These are phyloP conservation scores for Merops nubicus DNA, from an alignment of 2,113 vertebrate species.

Conservation along the genomic window DNA sequence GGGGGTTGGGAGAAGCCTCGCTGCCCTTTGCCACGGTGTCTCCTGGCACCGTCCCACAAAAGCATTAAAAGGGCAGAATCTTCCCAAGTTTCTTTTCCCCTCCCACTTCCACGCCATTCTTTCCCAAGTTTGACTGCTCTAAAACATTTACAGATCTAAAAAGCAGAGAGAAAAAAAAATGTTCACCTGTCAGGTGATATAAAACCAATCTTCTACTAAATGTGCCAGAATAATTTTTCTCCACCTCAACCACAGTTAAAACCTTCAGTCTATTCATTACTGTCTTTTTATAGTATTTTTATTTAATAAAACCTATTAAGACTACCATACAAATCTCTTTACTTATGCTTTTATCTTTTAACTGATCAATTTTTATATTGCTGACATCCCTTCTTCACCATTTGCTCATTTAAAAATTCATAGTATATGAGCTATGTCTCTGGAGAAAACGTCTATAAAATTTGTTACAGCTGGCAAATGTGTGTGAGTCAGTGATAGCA, in stretches of 20 bases:
- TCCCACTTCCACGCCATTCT: background rate
- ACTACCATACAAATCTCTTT: slow-evolving; percentile 99
- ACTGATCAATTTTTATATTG: slow-evolving; percentile 99
- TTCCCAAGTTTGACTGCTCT: slow-evolving; percentile 43
- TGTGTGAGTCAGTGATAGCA: slow-evolving; percentile 84
- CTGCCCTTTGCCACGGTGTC: background rate
- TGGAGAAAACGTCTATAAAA: slow-evolving; percentile 94
- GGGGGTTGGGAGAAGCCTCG: background rate
- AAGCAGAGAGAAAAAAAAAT: slow-evolving; percentile 53
- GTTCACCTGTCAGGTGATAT: slow-evolving; percentile 77
- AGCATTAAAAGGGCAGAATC: background rate
- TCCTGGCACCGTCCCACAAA: background rate
- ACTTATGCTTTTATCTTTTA: slow-evolving; percentile 90
- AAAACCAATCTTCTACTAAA: slow-evolving; percentile 82
- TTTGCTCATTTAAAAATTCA: slow-evolving; percentile 99
- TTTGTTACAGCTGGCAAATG: slow-evolving; percentile 87
- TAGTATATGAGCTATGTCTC: slow-evolving; percentile 94
- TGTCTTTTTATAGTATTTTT: slow-evolving; percentile 95
- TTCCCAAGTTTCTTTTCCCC: background rate
- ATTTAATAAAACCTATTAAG: slow-evolving; percentile 99
- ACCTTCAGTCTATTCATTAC: slow-evolving; percentile 82
- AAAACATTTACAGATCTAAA: slow-evolving; percentile 69
- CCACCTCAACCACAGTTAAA: slow-evolving; percentile 76
- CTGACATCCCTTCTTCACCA: slow-evolving; percentile 95
- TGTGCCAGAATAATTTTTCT: slow-evolving; percentile 82